Percentiles rank a stretch among this genome's conserved stretches.
Evolutionary conservation across 2,113 vertebrate genomes (phyloP).

Genomic region (Addax nasomaculatus): DNA sequence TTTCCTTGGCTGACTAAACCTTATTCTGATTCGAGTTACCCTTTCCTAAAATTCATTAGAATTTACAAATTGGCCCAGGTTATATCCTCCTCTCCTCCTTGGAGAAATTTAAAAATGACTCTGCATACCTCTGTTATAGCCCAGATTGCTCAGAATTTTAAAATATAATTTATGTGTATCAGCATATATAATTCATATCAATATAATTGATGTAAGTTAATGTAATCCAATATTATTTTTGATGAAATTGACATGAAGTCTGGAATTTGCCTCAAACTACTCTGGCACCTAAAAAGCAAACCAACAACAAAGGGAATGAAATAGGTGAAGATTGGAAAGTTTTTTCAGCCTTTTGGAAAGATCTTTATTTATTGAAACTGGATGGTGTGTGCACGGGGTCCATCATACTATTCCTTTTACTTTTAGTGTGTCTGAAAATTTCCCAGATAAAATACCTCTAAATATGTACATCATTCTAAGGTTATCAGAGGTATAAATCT

Average conservation of each 20-base stretch:
- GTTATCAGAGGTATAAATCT: neutral
- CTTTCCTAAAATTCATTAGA: neutral
- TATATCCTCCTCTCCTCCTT: rapidly evolving
- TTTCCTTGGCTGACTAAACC: neutral
- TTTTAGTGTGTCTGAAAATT: neutral
- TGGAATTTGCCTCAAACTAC: neutral
- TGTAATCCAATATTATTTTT: neutral
- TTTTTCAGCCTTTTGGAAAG: neutral
- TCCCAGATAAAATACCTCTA: neutral
- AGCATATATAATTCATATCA: neutral
- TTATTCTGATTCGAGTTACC: neutral
- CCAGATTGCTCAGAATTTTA: neutral
- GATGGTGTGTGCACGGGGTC: neutral
- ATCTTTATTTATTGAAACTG: neutral
- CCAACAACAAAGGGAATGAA: neutral
- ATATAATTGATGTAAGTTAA: neutral
- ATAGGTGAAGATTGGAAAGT: neutral
- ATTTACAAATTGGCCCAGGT: neutral
- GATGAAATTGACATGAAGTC: neutral
- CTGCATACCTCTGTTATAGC: neutral
- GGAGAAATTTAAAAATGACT: neutral
- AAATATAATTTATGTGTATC: neutral
- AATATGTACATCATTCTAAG: neutral
- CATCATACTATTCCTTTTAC: neutral
- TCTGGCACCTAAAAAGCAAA: neutral